phyloP scores from a whole-genome alignment of 2,113 vertebrate genomes.

The Salvelinus sp. region DNA sequence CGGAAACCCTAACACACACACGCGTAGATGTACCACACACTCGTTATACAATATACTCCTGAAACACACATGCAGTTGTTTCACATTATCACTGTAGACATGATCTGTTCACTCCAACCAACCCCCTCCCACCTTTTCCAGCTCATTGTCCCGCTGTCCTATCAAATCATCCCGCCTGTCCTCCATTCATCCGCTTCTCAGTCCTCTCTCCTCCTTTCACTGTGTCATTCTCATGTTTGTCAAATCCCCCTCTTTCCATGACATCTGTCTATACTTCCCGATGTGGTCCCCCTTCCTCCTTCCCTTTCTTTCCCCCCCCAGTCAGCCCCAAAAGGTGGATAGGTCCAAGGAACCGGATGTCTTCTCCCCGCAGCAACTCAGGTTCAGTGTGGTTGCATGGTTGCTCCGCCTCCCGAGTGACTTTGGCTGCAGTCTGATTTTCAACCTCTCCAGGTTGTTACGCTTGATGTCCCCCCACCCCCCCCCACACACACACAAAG shows the following conservation, averaged over 20 bases:
- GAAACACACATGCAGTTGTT: not conserved
- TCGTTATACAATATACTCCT: not conserved
- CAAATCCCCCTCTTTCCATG: not conserved
- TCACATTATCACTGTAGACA: not conserved
- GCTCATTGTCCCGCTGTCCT: not conserved
- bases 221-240: slow-evolving; percentile 2
- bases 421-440: not conserved
- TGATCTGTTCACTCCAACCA: not conserved
- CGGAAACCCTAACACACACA: too few species aligned
- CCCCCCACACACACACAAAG: too few species aligned
- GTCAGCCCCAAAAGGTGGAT: slow-evolving; percentile 72
- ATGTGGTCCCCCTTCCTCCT: not conserved
- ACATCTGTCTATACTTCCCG: slow-evolving; percentile 1
- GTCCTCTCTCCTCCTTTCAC: not conserved
- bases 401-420: slow-evolving; percentile 13
- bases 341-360: slow-evolving; percentile 72
- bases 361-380: slow-evolving; percentile 69
- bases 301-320: slow-evolving; percentile 33
- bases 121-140: not conserved
- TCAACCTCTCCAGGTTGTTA: not conserved
- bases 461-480: too few species aligned
- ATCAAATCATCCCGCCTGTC: not conserved
- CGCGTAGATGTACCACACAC: not conserved
- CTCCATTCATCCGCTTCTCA: not conserved
- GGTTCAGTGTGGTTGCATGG: slow-evolving; percentile 63